A percentile compares a stretch with the other conserved stretches of the same genome.
Evolutionary conservation across 2,113 vertebrate species (phyloP).

Genomic region (Nanorana parkeri): DNA sequence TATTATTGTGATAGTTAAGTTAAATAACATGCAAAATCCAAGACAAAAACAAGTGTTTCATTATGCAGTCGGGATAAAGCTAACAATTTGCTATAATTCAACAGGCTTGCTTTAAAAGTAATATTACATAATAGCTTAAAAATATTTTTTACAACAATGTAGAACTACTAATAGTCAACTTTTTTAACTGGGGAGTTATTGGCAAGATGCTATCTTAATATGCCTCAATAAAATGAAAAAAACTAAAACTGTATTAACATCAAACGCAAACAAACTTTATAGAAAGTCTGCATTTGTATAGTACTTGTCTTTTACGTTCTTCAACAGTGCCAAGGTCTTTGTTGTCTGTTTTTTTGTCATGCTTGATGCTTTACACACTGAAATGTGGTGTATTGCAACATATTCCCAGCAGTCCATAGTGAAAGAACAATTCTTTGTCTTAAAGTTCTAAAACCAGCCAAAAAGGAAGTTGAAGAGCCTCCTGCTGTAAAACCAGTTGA

Average conservation of each 20-base stretch:
- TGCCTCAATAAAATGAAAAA: background rate
- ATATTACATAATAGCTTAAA: background rate
- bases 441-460: constrained; percentile 74
- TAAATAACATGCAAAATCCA: constrained; percentile 6
- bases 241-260: background rate
- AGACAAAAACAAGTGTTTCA: background rate
- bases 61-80: background rate
- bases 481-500: constrained; percentile 77
- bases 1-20: background rate
- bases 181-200: background rate
- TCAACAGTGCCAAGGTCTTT: background rate
- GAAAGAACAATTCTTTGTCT: constrained; percentile 68
- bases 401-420: background rate
- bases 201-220: background rate
- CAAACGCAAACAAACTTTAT: background rate
- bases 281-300: background rate
- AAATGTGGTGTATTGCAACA: background rate
- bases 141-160: background rate
- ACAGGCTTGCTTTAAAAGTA: constrained; percentile 10
- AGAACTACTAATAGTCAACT: background rate
- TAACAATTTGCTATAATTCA: constrained; percentile 3
- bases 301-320: background rate
- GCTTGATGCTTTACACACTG: background rate
- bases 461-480: constrained; percentile 74
- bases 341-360: background rate